Evolutionary conservation across 2,113 vertebrate genomes (phyloP).

Genomic region (Zosterops hypoxanthus): DNA sequence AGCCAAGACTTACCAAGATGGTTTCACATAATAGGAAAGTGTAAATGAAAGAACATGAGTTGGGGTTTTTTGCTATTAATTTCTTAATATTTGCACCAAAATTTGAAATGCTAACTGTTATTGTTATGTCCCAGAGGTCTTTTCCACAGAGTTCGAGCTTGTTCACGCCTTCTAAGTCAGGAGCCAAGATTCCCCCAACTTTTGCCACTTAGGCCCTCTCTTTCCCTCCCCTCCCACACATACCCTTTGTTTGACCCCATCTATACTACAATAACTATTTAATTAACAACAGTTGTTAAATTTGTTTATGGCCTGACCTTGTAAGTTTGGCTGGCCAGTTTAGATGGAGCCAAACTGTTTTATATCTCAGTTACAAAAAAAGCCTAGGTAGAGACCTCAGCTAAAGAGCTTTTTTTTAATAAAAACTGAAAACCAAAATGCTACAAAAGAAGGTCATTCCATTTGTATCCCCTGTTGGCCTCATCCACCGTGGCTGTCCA

Average conservation of each 20-base stretch:
- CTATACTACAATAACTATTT: constrained; percentile 59
- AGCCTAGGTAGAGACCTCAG: neutral
- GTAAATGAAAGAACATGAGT: neutral
- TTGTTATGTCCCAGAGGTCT: constrained; percentile 22
- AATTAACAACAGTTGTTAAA: constrained; percentile 70
- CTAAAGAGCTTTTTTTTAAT: neutral
- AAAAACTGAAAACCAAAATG: neutral
- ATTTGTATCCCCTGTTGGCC: neutral
- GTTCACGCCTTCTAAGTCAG: constrained; percentile 46
- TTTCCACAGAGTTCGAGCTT: constrained; percentile 34
- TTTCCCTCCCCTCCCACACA: constrained; percentile 37
- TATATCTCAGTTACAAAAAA: constrained; percentile 23
- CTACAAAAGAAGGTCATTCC: neutral
- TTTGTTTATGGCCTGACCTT: constrained; percentile 64
- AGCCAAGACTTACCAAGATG: neutral
- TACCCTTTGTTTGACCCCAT: constrained; percentile 63
- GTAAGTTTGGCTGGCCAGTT: constrained; percentile 40
- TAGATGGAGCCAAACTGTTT: constrained; percentile 48
- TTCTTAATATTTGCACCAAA: constrained; percentile 25
- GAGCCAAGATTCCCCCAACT: constrained; percentile 11
- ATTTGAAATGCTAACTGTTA: constrained; percentile 20
- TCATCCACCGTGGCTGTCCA: neutral
- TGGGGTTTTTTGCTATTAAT: neutral
- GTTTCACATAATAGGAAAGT: neutral
- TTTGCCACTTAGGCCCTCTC: constrained; percentile 47